Evolutionary conservation across 2,113 vertebrate species (phyloP).

Genomic region (Protobothrops mucrosquamatus): DNA sequence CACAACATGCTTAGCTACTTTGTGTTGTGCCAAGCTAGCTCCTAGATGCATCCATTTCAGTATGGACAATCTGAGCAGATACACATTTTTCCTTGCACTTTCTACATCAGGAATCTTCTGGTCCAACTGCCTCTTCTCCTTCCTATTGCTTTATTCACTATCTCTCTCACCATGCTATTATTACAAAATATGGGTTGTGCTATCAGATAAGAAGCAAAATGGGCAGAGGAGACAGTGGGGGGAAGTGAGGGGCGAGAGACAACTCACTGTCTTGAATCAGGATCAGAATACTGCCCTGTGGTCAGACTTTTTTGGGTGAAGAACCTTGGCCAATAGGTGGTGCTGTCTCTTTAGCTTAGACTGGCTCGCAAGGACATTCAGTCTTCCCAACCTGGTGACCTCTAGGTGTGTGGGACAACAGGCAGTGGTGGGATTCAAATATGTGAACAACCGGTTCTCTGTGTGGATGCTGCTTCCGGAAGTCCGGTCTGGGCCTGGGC

Average conservation of each 20-base stretch:
- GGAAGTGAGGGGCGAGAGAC: neutral
- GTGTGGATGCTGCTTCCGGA: too few relatives aligned
- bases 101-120: neutral
- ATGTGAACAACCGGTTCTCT: too few relatives aligned
- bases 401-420: neutral
- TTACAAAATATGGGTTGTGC: neutral
- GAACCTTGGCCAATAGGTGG: slow-evolving; percentile 12
- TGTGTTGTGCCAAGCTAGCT: neutral
- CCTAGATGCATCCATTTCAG: neutral
- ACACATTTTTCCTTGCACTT: neutral
- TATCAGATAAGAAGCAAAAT: neutral
- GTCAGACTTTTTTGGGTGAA: neutral
- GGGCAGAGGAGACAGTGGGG: neutral
- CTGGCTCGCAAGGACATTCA: neutral
- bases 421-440: too few relatives aligned
- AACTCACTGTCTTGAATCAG: neutral
- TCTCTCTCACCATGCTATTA: too few relatives aligned
- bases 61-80: neutral
- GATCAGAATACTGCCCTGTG: neutral
- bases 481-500: too few relatives aligned
- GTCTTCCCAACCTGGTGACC: neutral
- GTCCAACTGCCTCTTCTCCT: neutral
- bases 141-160: too few relatives aligned
- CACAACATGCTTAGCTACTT: neutral
- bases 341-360: neutral